Evolutionary conservation across 2,797 vertebrate genomes (phyloP).

Genomic region (Myotis myotis): DNA sequence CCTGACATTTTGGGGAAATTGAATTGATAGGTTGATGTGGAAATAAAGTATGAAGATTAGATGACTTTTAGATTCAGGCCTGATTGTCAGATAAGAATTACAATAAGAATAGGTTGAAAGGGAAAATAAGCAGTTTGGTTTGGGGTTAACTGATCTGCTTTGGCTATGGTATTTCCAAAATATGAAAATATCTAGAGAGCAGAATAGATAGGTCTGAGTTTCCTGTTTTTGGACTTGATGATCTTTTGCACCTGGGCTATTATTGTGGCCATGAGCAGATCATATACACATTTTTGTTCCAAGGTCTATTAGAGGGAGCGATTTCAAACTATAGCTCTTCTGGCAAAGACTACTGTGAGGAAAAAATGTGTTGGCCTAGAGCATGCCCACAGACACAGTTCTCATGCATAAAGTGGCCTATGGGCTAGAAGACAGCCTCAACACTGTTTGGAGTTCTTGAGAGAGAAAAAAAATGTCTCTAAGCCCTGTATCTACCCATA

Average conservation of each 20-base stretch:
- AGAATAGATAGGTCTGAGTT: neutral
- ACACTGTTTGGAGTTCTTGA: neutral
- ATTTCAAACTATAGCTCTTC: neutral
- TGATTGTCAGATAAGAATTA: neutral
- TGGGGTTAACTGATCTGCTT: neutral
- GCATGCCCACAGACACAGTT: neutral
- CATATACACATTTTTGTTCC: neutral
- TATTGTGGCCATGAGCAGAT: neutral
- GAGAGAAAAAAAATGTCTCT: neutral
- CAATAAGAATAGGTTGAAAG: neutral
- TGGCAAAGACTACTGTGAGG: neutral
- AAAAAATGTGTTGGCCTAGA: neutral
- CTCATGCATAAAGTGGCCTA: neutral
- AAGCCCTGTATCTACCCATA: neutral
- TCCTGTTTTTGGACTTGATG: neutral
- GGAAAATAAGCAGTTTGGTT: neutral
- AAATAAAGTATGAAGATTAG: conserved; percentile 9
- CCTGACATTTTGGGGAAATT: neutral
- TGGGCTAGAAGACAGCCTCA: neutral
- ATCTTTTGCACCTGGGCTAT: neutral
- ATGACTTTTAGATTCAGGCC: neutral
- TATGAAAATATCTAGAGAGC: neutral
- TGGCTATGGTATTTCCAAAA: neutral
- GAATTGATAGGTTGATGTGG: neutral
- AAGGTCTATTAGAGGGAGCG: neutral